phyloP scores from a whole-genome alignment of 2,888 invertebrate species.

The Falcaria lacertinaria region DNA sequence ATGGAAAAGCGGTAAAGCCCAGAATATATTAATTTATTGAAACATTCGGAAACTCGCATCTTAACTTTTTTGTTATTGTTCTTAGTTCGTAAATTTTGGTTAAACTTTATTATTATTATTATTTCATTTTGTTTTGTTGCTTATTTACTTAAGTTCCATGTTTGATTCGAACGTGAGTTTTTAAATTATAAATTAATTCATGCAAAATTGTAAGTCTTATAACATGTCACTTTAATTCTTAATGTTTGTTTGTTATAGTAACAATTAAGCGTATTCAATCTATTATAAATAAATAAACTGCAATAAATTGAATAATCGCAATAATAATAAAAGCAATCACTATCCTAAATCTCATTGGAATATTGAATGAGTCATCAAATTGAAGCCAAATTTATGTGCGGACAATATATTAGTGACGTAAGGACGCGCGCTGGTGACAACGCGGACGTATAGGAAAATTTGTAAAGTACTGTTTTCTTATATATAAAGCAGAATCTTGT shows the following conservation, averaged over 20 bases:
- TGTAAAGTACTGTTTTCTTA: slow-evolving; percentile 72
- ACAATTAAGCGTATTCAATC: too few species aligned
- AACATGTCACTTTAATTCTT: not conserved
- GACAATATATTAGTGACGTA: slow-evolving; percentile 42
- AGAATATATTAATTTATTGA: too few species aligned
- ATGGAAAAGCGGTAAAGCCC: too few species aligned
- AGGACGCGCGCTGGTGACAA: slow-evolving; percentile 47
- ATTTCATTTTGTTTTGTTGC: slow-evolving; percentile 59
- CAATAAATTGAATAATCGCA: too few species aligned
- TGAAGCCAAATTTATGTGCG: slow-evolving; percentile 65
- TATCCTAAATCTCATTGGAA: slow-evolving; percentile 31
- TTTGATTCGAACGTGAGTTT: slow-evolving; percentile 7
- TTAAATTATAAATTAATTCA: not conserved
- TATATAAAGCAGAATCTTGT: slow-evolving; percentile 62
- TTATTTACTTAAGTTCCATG: slow-evolving; percentile 43
- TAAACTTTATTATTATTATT: slow-evolving; percentile 28
- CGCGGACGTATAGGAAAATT: slow-evolving; percentile 64
- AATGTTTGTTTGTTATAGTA: too few species aligned
- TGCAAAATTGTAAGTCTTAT: not conserved
- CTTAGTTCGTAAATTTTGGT: slow-evolving; percentile 50
- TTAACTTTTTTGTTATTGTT: slow-evolving; percentile 58
- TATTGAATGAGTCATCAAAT: slow-evolving; percentile 53
- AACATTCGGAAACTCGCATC: slow-evolving; percentile 58
- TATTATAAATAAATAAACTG: too few species aligned
- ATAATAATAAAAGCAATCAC: too few species aligned